Evolutionary conservation across 2,797 vertebrate species (phyloP).

Genomic region (Hyperoplus immaculatus): DNA sequence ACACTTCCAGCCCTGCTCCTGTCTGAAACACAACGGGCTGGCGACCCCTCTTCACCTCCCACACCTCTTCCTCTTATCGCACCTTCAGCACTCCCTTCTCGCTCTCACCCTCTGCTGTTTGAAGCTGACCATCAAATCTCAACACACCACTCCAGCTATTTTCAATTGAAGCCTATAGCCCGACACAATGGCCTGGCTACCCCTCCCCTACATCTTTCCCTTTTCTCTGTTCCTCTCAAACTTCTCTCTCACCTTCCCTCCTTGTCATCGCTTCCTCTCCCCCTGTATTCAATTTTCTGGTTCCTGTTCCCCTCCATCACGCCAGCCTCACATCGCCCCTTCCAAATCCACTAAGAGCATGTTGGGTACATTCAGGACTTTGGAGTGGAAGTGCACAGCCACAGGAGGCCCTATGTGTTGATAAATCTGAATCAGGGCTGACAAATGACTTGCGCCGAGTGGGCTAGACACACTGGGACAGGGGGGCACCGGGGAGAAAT

Average conservation of each 20-base stretch:
- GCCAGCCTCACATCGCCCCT: not conserved
- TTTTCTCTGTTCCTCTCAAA: conserved; percentile 4
- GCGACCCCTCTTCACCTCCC: conserved; percentile 41
- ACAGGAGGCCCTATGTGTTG: conserved; percentile 55
- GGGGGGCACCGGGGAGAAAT: conserved; percentile 63
- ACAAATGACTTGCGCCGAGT: conserved; percentile 76
- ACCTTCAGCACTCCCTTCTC: conserved; percentile 28
- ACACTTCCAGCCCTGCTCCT: not conserved
- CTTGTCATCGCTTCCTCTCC: conserved; percentile 9
- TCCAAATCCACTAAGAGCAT: conserved; percentile 23
- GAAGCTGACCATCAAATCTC: conserved; percentile 59
- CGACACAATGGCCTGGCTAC: conserved; percentile 4
- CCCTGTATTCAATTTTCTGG: conserved; percentile 29
- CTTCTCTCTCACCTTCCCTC: not conserved
- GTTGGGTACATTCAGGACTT: conserved; percentile 52
- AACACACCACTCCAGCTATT: conserved; percentile 47
- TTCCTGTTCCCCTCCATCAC: conserved; percentile 7
- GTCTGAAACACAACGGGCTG: conserved; percentile 38
- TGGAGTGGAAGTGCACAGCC: conserved; percentile 35
- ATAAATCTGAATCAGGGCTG: conserved; percentile 79
- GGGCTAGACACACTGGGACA: conserved; percentile 69
- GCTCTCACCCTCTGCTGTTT: conserved; percentile 40
- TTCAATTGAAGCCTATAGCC: conserved; percentile 20
- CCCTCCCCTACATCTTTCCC: not conserved
- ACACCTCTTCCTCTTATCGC: conserved; percentile 61